These are phyloP conservation scores for Rhagonycha lutea DNA, from an alignment of 2,888 invertebrate genomes.

Conservation along the genomic window DNA sequence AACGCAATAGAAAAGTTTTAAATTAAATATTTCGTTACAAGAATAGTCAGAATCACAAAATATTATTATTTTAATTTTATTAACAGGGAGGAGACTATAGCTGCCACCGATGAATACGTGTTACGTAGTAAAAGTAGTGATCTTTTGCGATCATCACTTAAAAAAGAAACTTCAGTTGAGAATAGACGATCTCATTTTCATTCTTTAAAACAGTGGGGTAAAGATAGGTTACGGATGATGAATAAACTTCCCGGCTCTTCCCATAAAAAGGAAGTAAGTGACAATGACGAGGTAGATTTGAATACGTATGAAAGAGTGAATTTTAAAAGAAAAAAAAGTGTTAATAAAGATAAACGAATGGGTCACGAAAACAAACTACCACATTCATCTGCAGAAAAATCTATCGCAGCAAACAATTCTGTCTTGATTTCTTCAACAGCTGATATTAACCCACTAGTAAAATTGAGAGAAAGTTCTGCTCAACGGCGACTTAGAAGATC, in stretches of 20 bases:
- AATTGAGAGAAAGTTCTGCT: conserved; percentile 75
- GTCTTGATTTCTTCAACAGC: conserved; percentile 60
- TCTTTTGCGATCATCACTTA: conserved; percentile 60
- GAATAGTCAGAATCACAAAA: not conserved
- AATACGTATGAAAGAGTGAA: conserved; percentile 71
- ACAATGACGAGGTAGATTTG: conserved; percentile 65
- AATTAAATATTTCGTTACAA: no score
- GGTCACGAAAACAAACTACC: conserved; percentile 75
- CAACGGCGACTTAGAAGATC: conserved; percentile 72
- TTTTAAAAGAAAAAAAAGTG: conserved; percentile 63
- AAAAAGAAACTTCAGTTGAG: conserved; percentile 68
- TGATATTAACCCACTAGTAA: conserved; percentile 67
- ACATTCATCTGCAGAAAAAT: conserved; percentile 76
- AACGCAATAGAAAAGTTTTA: no score
- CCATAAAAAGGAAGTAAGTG: conserved; percentile 58
- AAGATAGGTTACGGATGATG: conserved; percentile 75
- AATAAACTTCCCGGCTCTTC: conserved; percentile 62
- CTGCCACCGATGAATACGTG: conserved; percentile 55
- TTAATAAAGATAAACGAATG: conserved; percentile 66
- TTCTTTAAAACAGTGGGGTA: conserved; percentile 84
- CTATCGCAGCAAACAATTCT: conserved; percentile 62
- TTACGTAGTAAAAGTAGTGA: conserved; percentile 77
- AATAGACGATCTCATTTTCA: conserved; percentile 74
- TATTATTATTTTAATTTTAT: conserved; percentile 1
- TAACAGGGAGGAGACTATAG: conserved; percentile 49